Base-by-base conservation (phyloP, 2,888 invertebrate genomes). In the Merodon equestris region DNA sequence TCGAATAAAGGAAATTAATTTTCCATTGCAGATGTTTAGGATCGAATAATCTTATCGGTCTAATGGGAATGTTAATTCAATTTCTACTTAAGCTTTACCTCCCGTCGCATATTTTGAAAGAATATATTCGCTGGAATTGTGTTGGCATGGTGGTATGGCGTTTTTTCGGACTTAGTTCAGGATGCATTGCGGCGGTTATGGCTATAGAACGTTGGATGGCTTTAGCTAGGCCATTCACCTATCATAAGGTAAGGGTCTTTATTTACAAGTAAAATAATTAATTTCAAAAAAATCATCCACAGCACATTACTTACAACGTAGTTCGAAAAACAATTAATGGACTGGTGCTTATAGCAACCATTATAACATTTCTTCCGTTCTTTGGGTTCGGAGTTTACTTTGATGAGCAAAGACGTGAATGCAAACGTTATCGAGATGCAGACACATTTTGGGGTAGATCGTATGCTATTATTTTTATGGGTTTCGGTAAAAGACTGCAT, bases 171-270 rank as follows among this genome's bases (percentile, higher is more conserved):
- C 91, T 96, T 72, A 95, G 95, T 85, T 95, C 96, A 83, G 96
- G 96, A 47, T 95, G 95, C 89, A 95, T 96, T 84, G 95, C 96
- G 17, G 93, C 95, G 85, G 94, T 96, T 68, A 96, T 96, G 96
- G 96, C 96, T 10, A 91, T 93, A 38, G 96, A 96, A 89, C 91
- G 96, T 82, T 96, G 94, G 93, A 90, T 96, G 85, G 96, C 96
- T 17, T 91, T 96, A 83, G 95, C 96, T 10, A 91, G 94, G 83
- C 96, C 96, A 42, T 96, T 96, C 89, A 91, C 94, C 84, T 96
- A 96, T 88, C 96, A 96, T 88, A 95, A 95, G 93, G 96, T 96
- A 68, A 60, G 82, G 17, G 44, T 34, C 13, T 17, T 1, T 7
- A 12, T 9, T n/a, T 13, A 17, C 3, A 1, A n/a, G 1, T 1